Evolutionary conservation across 2,113 vertebrate species (phyloP).

Genomic region (Oxyruncus cristatus): DNA sequence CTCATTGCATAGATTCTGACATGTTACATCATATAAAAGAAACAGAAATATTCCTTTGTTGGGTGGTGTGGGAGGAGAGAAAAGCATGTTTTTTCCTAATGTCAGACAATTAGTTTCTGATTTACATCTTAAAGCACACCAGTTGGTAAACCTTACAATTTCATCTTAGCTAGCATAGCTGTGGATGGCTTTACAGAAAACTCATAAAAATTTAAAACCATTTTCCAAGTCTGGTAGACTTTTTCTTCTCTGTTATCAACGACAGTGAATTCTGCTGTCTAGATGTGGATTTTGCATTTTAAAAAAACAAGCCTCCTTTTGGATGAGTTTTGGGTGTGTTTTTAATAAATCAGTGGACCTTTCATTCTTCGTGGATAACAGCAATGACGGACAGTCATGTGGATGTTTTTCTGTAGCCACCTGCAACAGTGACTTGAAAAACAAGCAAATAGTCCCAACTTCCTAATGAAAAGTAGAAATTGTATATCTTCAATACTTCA

Average conservation of each 20-base stretch:
- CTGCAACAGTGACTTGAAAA: not conserved
- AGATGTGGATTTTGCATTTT: not conserved
- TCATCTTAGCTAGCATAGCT: not conserved
- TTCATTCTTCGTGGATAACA: not conserved
- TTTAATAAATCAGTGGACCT: not conserved
- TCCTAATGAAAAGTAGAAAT: not conserved
- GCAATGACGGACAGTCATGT: not conserved
- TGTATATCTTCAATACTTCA: not conserved
- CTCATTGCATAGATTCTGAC: not conserved
- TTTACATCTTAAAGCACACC: slow-evolving; percentile 29
- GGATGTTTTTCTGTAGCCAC: not conserved
- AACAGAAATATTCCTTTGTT: not conserved
- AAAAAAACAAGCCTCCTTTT: not conserved
- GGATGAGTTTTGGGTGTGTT: not conserved
- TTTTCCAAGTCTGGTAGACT: slow-evolving; percentile 18
- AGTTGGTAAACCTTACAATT: slow-evolving; percentile 16
- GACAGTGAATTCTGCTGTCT: not conserved
- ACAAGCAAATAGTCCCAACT: not conserved
- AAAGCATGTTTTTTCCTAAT: not conserved
- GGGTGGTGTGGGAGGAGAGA: not conserved
- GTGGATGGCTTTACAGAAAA: not conserved
- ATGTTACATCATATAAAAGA: not conserved
- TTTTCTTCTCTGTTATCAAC: not conserved
- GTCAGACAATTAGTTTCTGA: slow-evolving; percentile 42
- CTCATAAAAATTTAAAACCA: slow-evolving; percentile 9